A percentile compares a stretch with the other conserved stretches of the same genome.
phyloP scores from a whole-genome alignment of 2,888 invertebrate species.

The Rhaphigaster nebulosa region DNA sequence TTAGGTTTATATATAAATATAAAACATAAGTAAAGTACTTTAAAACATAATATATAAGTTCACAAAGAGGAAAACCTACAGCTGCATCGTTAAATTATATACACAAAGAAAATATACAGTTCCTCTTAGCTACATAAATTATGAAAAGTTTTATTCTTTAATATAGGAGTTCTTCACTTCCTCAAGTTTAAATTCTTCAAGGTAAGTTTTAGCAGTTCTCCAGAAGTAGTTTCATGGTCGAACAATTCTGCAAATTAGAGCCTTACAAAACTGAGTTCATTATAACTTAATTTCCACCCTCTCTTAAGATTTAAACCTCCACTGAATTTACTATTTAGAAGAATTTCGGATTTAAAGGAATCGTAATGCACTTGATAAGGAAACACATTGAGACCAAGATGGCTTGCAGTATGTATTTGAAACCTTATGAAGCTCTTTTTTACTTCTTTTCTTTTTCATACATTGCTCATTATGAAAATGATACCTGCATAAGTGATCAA shows the following conservation, averaged over 20 bases:
- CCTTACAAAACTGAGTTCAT: conserved; percentile 44
- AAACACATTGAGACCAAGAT: no score
- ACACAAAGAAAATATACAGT: neutral
- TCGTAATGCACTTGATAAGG: no score
- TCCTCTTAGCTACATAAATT: neutral
- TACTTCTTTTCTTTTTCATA: no score
- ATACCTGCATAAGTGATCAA: no score
- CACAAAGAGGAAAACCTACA: neutral
- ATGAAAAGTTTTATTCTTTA: conserved; percentile 28
- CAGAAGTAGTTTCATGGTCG: conserved; percentile 22
- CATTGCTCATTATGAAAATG: no score
- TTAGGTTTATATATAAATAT: no score
- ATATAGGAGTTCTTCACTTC: conserved; percentile 13
- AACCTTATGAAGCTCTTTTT: no score
- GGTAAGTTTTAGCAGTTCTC: conserved; percentile 45
- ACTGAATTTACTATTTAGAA: conserved; percentile 4
- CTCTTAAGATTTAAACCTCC: conserved; percentile 10
- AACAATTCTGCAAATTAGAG: conserved; percentile 44
- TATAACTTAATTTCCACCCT: conserved; percentile 37
- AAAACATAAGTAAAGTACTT: no score
- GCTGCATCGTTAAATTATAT: neutral
- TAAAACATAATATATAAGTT: no score
- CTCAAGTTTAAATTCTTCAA: conserved; percentile 34
- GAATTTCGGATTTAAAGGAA: neutral
- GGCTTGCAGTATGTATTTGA: no score